Evolutionary conservation across 2,113 vertebrate genomes (phyloP), one percentile per base, ranked within the genome.

Genomic region (Xyrauchen texanus): DNA sequence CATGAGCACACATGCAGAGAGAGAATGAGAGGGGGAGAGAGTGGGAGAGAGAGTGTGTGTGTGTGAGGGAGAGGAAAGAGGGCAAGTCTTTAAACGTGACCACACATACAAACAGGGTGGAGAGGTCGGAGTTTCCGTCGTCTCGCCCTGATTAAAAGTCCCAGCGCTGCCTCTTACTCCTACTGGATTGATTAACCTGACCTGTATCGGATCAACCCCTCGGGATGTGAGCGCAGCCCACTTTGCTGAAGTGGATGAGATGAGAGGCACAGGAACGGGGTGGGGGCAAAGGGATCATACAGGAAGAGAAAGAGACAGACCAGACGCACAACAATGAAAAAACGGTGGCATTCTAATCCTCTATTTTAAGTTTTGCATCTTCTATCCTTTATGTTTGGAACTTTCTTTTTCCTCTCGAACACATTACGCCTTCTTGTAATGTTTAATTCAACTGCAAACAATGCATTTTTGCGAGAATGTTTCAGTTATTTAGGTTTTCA

Each of bases 61-160:
- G 21, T 34, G 21, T 34, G 21, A 34, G 16, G 8, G 15, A 79
- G 45, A 63, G 60, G 10, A 64, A 62, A 71, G 49, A 64, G 42
- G 65, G 51, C 44, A 63, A 76, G 65, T 65, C n/a, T 21, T 66
- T 13, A 76, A 74, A 76, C 52, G 77, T 73, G 81, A 76, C 51
- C n/a, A 47, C 61, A 75, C 74, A 57, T 16, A 51, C 53, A 86
- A 53, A 77, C 68, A 62, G 60, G 62, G 62, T 44, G 70, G 71
- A 61, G 65, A 76, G 67, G 46, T 69, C 42, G 66, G 78, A 83
- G 52, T 88, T 85, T 89, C 85, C 34, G 80, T 76, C 80, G 85
- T 77, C 88, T 68, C 86, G 86, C 83, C 84, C 86, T 89, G 86
- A 89, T 91, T 89, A 88, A 85, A 78, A 71, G 85, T 83, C 34